Conservation (phyloP, 2,113 vertebrate genomes). For the Carassius auratus region DNA sequence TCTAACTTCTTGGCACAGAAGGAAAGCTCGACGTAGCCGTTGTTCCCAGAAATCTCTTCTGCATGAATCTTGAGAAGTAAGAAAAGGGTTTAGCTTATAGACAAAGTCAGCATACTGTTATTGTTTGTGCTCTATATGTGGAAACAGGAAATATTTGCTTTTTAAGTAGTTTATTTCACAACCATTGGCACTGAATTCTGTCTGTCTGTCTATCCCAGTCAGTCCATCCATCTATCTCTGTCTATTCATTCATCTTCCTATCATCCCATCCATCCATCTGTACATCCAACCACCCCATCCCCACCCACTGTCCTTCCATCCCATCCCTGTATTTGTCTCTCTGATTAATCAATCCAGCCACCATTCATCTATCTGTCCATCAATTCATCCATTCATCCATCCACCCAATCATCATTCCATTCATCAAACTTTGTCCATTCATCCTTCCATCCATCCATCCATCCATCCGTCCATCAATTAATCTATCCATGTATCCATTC, state of each 20-base stretch:
- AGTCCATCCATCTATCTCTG: background rate
- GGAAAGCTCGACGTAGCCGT: slow-evolving; percentile 88
- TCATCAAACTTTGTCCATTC: no score
- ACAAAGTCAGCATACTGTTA: background rate
- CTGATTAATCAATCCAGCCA: background rate
- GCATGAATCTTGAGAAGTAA: slow-evolving; percentile 81
- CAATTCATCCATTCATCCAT: no score
- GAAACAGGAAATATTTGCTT: background rate
- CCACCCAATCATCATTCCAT: no score
- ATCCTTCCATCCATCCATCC: no score
- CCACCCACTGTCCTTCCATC: background rate
- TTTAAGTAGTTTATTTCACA: background rate
- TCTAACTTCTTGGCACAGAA: slow-evolving; percentile 92
- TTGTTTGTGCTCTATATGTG: slow-evolving; percentile 7
- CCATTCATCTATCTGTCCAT: no score
- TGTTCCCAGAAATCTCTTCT: slow-evolving; percentile 94
- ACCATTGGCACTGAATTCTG: background rate
- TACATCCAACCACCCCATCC: background rate
- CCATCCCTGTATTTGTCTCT: no score
- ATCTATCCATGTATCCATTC: no score
- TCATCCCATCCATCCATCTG: background rate
- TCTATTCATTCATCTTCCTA: background rate
- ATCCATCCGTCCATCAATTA: no score
- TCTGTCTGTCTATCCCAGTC: background rate
- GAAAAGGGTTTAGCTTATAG: slow-evolving; percentile 22